These are phyloP conservation scores for Andrena fulva DNA, from an alignment of 2,888 invertebrate species.

Conservation along the genomic window DNA sequence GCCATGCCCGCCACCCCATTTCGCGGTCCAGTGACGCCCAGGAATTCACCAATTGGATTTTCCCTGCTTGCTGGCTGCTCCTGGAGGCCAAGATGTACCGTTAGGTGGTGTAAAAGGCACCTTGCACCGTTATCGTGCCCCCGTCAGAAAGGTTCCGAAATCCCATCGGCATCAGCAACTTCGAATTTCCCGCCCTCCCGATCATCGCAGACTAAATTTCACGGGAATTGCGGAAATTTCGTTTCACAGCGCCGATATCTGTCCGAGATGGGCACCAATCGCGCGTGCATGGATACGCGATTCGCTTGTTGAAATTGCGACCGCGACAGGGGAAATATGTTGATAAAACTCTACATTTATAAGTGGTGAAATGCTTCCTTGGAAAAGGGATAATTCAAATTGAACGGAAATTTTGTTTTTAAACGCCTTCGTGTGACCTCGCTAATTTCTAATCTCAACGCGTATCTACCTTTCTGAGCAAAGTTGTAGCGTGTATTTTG, in stretches of 20 bases:
- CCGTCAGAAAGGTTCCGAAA: conserved; percentile 70
- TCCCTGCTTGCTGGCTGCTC: conserved; percentile 80
- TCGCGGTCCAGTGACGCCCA: conserved; percentile 83
- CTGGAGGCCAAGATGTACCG: conserved; percentile 77
- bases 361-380: background rate
- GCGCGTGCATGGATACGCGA: background rate
- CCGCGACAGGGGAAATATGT: background rate
- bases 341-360: conserved; percentile 1
- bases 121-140: conserved; percentile 75
- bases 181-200: conserved; percentile 70
- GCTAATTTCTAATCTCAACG: too few relatives aligned
- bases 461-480: too few relatives aligned
- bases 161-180: conserved; percentile 74
- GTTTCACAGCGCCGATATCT: conserved; percentile 47
- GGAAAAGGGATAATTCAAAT: background rate
- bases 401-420: too few relatives aligned
- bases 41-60: conserved; percentile 84
- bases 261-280: conserved; percentile 10
- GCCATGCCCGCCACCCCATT: conserved; percentile 82
- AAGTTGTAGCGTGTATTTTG: too few relatives aligned
- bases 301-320: conserved; percentile 26
- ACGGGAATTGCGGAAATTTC: conserved; percentile 66
- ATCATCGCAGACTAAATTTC: conserved; percentile 60
- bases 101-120: conserved; percentile 81
- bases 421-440: too few relatives aligned